Percentiles rank a stretch among this genome's conserved stretches.
phyloP scores from a whole-genome alignment of 1,140 invertebrate species.

The Hermetia illucens region DNA sequence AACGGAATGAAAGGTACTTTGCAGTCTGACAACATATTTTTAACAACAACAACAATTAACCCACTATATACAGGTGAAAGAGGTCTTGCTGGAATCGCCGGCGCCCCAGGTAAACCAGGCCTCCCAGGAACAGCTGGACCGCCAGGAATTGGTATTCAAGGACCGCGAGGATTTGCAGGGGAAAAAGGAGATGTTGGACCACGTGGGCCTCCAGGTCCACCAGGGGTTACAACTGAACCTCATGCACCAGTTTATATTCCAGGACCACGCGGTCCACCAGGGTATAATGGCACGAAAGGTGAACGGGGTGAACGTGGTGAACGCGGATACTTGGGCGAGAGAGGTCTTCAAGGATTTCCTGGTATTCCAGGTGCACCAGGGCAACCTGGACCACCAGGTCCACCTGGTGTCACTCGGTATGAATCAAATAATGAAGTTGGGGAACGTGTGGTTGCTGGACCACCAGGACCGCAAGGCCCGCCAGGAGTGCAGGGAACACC shows the following conservation, averaged over 20 bases:
- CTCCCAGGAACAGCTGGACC: slow-evolving; percentile 18
- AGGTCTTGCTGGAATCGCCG: slow-evolving; percentile 18
- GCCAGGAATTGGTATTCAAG: too few relatives aligned
- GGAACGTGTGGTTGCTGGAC: slow-evolving; percentile 1
- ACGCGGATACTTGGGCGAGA: slow-evolving; percentile 18
- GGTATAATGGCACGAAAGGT: slow-evolving; percentile 19
- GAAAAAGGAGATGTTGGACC: slow-evolving; percentile 12
- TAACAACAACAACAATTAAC: too few relatives aligned
- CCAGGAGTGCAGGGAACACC: slow-evolving; percentile 23
- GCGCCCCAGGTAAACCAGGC: slow-evolving; percentile 10
- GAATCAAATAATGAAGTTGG: neutral
- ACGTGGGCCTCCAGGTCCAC: slow-evolving; percentile 24
- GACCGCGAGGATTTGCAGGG: slow-evolving; percentile 21
- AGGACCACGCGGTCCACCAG: slow-evolving; percentile 16
- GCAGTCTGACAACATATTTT: too few relatives aligned
- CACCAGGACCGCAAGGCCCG: slow-evolving; percentile 13
- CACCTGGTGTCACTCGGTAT: slow-evolving; percentile 6
- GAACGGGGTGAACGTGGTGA: slow-evolving; percentile 10
- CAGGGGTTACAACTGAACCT: too few relatives aligned
- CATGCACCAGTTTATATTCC: slow-evolving; percentile 16
- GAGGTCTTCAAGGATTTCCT: slow-evolving; percentile 16
- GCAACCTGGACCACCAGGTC: slow-evolving; percentile 21
- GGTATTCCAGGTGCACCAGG: slow-evolving; percentile 24
- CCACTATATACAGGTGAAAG: too few relatives aligned
- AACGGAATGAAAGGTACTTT: too few relatives aligned